These are phyloP conservation scores for Cyprinus carpio DNA, from an alignment of 2,113 vertebrate species.

Conservation along the genomic window DNA sequence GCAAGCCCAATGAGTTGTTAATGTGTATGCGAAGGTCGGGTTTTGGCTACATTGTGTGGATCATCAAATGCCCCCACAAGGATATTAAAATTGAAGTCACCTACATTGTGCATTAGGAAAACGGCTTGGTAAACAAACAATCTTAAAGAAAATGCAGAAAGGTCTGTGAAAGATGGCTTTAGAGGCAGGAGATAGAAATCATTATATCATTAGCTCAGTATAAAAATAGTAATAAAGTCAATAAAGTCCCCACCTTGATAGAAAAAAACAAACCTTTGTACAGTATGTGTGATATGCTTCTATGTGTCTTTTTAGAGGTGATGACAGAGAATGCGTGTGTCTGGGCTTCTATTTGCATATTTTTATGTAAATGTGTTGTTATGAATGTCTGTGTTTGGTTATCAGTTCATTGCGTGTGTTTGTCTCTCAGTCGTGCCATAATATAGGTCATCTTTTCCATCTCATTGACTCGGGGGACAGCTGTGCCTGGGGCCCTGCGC, in stretches of 20 bases:
- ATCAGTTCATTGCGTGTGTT: conserved; percentile 29
- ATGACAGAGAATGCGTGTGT: neutral
- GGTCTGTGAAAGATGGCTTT: neutral
- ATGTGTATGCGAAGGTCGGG: neutral
- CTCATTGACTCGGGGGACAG: conserved; percentile 71
- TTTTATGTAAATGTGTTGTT: conserved; percentile 22
- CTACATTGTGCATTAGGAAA: neutral
- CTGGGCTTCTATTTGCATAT: conserved; percentile 1
- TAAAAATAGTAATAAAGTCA: neutral
- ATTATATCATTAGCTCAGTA: neutral
- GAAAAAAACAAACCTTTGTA: neutral
- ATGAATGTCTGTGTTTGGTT: conserved; percentile 19
- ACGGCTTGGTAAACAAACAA: neutral
- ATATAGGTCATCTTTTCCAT: conserved; percentile 77
- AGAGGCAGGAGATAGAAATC: neutral
- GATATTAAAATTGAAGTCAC: neutral
- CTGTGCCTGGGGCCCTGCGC: conserved; percentile 55
- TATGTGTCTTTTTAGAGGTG: neutral
- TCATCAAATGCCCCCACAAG: neutral
- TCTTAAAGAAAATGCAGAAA: neutral
- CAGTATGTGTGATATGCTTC: neutral
- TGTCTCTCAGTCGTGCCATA: conserved; percentile 43
- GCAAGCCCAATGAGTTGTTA: conserved; percentile 1
- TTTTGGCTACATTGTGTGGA: neutral
- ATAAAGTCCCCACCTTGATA: neutral